Evolutionary conservation across 2,888 invertebrate species (phyloP).

Genomic region (Chrysolina oricalcia): DNA sequence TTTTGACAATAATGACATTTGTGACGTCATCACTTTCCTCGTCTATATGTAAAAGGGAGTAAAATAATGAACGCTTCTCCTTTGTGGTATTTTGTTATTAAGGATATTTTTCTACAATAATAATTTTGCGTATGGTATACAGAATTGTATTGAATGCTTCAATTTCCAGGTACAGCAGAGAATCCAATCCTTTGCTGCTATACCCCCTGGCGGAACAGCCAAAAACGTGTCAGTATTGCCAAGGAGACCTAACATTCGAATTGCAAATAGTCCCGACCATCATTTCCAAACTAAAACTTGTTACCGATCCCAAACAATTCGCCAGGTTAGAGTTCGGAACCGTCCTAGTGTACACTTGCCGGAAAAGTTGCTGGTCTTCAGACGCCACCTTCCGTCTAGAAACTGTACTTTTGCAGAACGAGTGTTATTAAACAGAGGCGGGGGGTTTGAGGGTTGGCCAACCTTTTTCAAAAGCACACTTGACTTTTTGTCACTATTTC

Average conservation of each 20-base stretch:
- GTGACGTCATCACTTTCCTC: no score
- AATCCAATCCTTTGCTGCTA: slow-evolving; percentile 79
- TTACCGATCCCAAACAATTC: slow-evolving; percentile 72
- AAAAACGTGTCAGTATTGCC: slow-evolving; percentile 80
- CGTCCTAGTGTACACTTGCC: slow-evolving; percentile 88
- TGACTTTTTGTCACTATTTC: no score
- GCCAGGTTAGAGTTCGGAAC: slow-evolving; percentile 87
- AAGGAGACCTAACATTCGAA: slow-evolving; percentile 84
- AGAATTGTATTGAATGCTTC: no score
- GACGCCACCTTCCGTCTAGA: slow-evolving; percentile 81
- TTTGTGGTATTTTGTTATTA: not conserved
- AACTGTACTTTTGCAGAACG: slow-evolving; percentile 84
- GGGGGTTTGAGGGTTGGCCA: no score
- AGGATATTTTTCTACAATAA: slow-evolving; percentile 14
- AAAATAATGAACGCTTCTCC: no score
- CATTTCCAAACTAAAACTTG: slow-evolving; percentile 80
- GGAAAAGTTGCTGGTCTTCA: slow-evolving; percentile 88
- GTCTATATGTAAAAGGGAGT: no score
- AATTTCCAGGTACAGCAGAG: slow-evolving; percentile 82
- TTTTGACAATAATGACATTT: no score
- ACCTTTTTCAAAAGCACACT: no score
- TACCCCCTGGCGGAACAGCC: slow-evolving; percentile 77
- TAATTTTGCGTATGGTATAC: no score
- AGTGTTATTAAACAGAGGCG: slow-evolving; percentile 69
- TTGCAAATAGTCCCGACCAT: slow-evolving; percentile 88